These are phyloP conservation scores for Junonia oenone DNA, from an alignment of 2,888 invertebrate genomes.

Conservation along the genomic window DNA sequence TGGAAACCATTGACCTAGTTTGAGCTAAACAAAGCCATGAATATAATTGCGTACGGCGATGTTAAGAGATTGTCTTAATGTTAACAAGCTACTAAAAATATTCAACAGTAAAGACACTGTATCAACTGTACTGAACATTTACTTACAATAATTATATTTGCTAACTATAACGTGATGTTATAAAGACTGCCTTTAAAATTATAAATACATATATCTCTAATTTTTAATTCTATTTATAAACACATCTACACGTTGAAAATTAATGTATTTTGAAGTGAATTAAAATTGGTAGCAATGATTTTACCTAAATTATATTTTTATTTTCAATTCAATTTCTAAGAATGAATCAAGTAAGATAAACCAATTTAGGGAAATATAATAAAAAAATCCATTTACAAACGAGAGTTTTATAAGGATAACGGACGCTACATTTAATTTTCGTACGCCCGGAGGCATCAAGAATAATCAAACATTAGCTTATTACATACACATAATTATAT, in stretches of 20 bases:
- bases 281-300: not conserved
- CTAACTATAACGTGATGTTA: too few species aligned
- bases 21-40: not conserved
- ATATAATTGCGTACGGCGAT: slow-evolving; percentile 32
- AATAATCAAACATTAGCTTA: slow-evolving; percentile 4
- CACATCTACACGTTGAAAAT: too few species aligned
- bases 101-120: too few species aligned
- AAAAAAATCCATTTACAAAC: slow-evolving; percentile 12
- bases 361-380: slow-evolving; percentile 8
- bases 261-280: not conserved
- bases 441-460: not conserved
- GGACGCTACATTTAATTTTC: slow-evolving; percentile 2
- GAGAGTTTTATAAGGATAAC: slow-evolving; percentile 12
- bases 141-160: too few species aligned
- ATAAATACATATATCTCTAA: too few species aligned
- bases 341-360: slow-evolving; percentile 1
- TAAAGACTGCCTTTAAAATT: too few species aligned
- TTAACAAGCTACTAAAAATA: not conserved
- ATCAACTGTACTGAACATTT: too few species aligned
- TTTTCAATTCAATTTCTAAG: not conserved
- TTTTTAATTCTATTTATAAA: too few species aligned
- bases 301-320: not conserved
- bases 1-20: not conserved
- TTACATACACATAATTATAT: not conserved
- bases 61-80: not conserved